phyloP scores from a whole-genome alignment of 1,140 invertebrate species.

The Wasmannia auropunctata region DNA sequence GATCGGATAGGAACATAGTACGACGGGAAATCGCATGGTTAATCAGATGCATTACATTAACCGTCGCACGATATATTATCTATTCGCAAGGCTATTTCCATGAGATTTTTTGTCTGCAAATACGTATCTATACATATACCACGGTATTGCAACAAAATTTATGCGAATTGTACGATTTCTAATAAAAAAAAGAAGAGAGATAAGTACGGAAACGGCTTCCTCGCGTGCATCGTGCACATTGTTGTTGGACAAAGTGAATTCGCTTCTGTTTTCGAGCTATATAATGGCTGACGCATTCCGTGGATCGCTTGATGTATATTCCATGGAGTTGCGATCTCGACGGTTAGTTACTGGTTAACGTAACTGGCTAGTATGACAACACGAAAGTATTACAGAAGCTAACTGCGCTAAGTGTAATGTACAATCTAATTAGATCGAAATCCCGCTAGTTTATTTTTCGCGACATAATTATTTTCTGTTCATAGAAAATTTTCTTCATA shows the following conservation, averaged over 20 bases:
- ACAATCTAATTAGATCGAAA: background rate
- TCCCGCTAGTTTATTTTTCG: background rate
- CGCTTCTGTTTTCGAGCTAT: constrained; percentile 37
- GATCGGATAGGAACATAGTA: background rate
- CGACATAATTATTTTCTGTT: background rate
- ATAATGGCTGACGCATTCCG: constrained; percentile 29
- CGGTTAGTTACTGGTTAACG: background rate
- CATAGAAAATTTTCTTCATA: background rate
- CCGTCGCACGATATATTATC: background rate
- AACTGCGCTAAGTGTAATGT: background rate
- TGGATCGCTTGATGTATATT: constrained; percentile 50
- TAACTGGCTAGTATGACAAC: constrained; percentile 4
- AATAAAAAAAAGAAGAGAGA: background rate
- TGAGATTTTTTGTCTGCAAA: constrained; percentile 1
- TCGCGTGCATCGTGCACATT: constrained; percentile 3
- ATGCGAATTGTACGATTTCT: background rate
- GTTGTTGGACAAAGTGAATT: background rate
- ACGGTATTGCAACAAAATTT: background rate
- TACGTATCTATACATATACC: background rate
- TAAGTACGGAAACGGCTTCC: constrained; percentile 5
- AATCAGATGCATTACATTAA: constrained; percentile 5
- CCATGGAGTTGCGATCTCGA: background rate
- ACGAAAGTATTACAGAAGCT: background rate
- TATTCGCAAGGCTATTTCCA: background rate
- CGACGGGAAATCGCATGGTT: constrained; percentile 12